These are phyloP conservation scores for Celastrina argiolus DNA, from an alignment of 2,888 invertebrate species.

Conservation along the genomic window DNA sequence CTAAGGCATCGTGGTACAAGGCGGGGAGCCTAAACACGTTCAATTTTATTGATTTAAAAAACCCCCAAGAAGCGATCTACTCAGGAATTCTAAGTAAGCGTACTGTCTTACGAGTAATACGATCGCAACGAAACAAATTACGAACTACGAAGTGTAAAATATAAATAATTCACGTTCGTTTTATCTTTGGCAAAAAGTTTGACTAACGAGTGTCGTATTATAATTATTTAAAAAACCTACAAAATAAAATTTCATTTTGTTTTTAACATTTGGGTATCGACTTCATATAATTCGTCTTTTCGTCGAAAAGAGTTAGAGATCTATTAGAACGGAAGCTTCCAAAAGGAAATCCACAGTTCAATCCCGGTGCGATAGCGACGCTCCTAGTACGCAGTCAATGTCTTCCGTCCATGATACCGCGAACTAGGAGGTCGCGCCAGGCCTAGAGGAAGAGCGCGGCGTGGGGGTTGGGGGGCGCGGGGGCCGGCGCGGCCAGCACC, in stretches of 20 bases:
- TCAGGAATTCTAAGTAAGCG: slow-evolving; percentile 26
- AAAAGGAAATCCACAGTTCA: not conserved
- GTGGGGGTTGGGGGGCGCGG: slow-evolving; percentile 56
- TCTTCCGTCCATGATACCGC: slow-evolving; percentile 61
- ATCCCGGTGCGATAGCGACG: slow-evolving; percentile 46
- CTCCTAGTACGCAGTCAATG: slow-evolving; percentile 61
- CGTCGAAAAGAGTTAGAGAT: not conserved
- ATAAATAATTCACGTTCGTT: not conserved
- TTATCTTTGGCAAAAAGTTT: slow-evolving; percentile 7
- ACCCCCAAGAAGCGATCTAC: slow-evolving; percentile 30
- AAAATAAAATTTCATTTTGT: not conserved
- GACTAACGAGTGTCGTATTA: not conserved
- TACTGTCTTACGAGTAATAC: slow-evolving; percentile 17
- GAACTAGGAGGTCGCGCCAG: slow-evolving; percentile 76
- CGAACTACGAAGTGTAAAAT: not conserved
- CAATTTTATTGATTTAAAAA: slow-evolving; percentile 25
- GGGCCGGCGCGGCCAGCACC: slow-evolving; percentile 42
- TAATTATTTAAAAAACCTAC: not conserved
- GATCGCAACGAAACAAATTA: not conserved
- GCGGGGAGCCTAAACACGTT: slow-evolving; percentile 31
- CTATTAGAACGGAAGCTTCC: slow-evolving; percentile 4
- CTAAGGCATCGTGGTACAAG: slow-evolving; percentile 53
- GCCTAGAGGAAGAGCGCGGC: slow-evolving; percentile 69
- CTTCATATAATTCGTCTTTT: not conserved
- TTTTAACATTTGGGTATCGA: not conserved